These are phyloP conservation scores for Ectemnius lituratus DNA, from an alignment of 2,888 invertebrate species.

Conservation along the genomic window DNA sequence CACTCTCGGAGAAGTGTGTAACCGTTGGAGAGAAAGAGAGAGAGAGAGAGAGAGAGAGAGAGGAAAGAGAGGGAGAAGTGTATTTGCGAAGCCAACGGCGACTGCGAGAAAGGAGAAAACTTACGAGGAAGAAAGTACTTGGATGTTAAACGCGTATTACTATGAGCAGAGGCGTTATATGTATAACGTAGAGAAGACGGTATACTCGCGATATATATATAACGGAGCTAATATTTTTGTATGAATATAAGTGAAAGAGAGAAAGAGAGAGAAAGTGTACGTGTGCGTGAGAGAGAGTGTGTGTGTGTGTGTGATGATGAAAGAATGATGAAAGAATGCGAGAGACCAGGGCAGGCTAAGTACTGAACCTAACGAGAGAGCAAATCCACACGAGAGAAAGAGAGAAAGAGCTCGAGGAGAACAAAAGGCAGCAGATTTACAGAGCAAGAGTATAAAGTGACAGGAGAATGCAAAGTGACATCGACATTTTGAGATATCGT, in stretches of 20 bases:
- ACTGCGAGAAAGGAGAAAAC: conserved; percentile 41
- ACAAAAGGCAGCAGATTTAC: conserved; percentile 18
- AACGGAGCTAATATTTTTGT: conserved; percentile 46
- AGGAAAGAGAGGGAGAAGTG: too few relatives aligned
- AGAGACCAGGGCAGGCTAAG: conserved; percentile 70
- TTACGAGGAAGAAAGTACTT: conserved; percentile 55
- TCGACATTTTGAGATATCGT: conserved; percentile 36
- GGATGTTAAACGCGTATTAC: conserved; percentile 19
- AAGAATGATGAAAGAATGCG: conserved; percentile 12
- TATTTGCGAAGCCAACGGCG: conserved; percentile 58
- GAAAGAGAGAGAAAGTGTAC: too few relatives aligned
- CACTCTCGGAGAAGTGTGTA: too few relatives aligned
- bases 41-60: too few relatives aligned
- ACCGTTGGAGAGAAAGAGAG: too few relatives aligned
- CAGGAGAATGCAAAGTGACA: conserved; percentile 38
- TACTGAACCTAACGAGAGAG: conserved; percentile 73
- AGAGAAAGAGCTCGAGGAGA: conserved; percentile 17
- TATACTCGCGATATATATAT: conserved; percentile 30
- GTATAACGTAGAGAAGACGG: conserved; percentile 26
- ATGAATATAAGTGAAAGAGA: conserved; percentile 34
- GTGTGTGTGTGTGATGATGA: conserved; percentile 67
- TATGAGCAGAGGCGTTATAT: conserved; percentile 54
- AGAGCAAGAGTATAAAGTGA: background rate
- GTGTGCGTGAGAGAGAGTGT: background rate
- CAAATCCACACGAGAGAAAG: conserved; percentile 43